Evolutionary conservation across 2,113 vertebrate genomes (phyloP), one percentile per base, ranked within the genome.

Genomic region (Tyrannus savana): DNA sequence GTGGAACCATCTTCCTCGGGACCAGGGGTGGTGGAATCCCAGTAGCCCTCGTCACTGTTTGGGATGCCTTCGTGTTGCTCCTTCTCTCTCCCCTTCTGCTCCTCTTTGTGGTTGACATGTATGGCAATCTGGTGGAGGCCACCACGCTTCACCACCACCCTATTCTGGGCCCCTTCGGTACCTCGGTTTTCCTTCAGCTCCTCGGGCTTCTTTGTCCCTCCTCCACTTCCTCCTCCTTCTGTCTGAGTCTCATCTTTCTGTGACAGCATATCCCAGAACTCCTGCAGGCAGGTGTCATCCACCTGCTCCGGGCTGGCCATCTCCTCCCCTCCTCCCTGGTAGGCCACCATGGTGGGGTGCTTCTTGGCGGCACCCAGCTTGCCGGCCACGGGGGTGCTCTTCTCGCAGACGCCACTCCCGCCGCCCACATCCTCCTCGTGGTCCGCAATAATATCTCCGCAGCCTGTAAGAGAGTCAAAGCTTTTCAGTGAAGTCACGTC

Each of bases 401-500:
- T 97, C 86, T 96, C 97, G 27, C 98, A 94, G 93, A 91, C 75
- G 19, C 97, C 94, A 87, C 97, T 98, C 84, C 98, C 98, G 89
- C 98, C 44, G 80, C 98, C 99, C 80, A 97, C 98, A 93, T 99
- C 99, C 50, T 99, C 99, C 53, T 99, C 99, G 10, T 96, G 98
- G 95, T 99, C 99, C 46, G 99, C 99, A 95, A 99, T 99, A 98
- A 99, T 99, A 98, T 99, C 99, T 91, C 99, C 99, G 56, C 99
- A 99, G 97, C 99, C 99, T 71, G 99, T 99, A 96, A 99, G 98
- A 96, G 99, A 99, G 98, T 99, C 99, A 97, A 99, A 99, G 98
- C 99, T 99, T 98, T 99, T 99, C 93, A 99, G 98, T 93, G 99
- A 99, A 93, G 99, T 99, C 98, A 99, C 99, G 96, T 99, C 99